A percentile compares a stretch with the other conserved stretches of the same genome.
These are phyloP conservation scores for Myotis davidii DNA, from an alignment of 2,113 vertebrate species.

Conservation along the genomic window DNA sequence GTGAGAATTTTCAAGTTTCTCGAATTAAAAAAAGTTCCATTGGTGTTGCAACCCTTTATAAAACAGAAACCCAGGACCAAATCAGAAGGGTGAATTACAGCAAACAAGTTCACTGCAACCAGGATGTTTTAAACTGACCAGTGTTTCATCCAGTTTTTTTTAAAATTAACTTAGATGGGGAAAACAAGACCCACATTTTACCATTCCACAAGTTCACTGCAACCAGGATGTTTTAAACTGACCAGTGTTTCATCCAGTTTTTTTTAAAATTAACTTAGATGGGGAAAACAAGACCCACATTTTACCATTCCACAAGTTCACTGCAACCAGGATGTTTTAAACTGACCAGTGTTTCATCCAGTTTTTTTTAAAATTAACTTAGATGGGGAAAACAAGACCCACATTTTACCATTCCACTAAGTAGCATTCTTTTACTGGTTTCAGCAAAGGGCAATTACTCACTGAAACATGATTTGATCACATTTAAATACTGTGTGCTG, in stretches of 20 bases:
- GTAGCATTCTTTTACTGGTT: not conserved
- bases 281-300: not conserved
- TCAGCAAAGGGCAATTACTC: not conserved
- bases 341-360: not conserved
- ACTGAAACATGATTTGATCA: not conserved
- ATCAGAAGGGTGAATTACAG: not conserved
- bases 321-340: slow-evolving; percentile 7
- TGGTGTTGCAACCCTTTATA: not conserved
- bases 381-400: not conserved
- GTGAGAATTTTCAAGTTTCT: slow-evolving; percentile 38
- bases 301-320: not conserved
- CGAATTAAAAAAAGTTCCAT: not conserved
- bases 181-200: not conserved
- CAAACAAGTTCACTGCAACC: not conserved
- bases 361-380: not conserved
- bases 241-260: not conserved
- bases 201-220: not conserved
- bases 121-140: not conserved
- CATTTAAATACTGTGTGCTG: not conserved
- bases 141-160: not conserved
- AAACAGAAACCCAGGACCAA: not conserved
- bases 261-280: not conserved
- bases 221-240: not conserved
- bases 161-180: not conserved
- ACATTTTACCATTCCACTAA: not conserved